Evolutionary conservation across 2,113 vertebrate species (phyloP), one percentile per base, ranked within the genome.

Genomic region (Nerophis lumbriciformis): DNA sequence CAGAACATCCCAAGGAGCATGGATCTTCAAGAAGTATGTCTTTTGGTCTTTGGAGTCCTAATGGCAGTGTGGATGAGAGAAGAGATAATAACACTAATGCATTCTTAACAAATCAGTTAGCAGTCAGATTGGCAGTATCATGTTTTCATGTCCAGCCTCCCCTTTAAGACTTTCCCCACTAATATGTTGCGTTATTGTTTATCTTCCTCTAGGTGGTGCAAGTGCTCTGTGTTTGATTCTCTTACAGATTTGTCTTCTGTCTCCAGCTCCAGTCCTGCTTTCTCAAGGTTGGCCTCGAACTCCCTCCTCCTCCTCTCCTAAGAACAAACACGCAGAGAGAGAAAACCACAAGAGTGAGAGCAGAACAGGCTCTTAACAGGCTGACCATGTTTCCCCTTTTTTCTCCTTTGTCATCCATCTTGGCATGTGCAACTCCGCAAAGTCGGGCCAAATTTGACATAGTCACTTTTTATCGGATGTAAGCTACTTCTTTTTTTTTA

Each of bases 21-120:
- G 97, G 63, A 99, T 93, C 88, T 99, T 99, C 60, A 98, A 80
- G 82, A 94, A 99, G 60, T 92, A 96, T 0, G 94, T 96, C 82
- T 88, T 95, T 5, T 91, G 91, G 57, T 96, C 93, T 78, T 98
- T 96, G 0, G 97, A 94, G 45, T 95, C 93, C 97, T 99, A 72
- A 59, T 19, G 5, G 0, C 54, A 59, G 9, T 11, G 54, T 0
- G 39, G 49, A 56, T 2, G 4, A n/a, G 36, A 5, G 0, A 38
- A 8, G 70, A 1, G 44, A 19, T 61, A 48, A 49, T 45, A 28
- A 6, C 39, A 6, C 39, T 36, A 0, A 8, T 37, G 53, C 9
- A 16, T 12, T 45, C 42, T 14, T 5, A 59, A 48, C 16, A 59
- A 48, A 8, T 48, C 19, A 28, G 42, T 48, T 5, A 11, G 7